A percentile compares a stretch with the other conserved stretches of the same genome.
Evolutionary conservation across 2,113 vertebrate species (phyloP).

Genomic region (Hypanus sabinus): DNA sequence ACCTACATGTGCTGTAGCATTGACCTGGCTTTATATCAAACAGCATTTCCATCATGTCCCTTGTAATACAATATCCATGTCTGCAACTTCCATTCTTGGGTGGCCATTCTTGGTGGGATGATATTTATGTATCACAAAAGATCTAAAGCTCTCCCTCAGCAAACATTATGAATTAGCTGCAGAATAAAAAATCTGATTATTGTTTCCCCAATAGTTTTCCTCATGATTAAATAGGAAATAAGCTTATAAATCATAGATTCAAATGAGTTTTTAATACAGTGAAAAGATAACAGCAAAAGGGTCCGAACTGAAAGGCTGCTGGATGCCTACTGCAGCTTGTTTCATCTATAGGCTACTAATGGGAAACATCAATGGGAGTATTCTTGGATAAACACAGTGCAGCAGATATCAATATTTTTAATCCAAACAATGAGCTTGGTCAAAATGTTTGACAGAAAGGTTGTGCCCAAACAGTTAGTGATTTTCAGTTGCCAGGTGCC

Average conservation of each 20-base stretch:
- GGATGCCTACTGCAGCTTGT: constrained; percentile 18
- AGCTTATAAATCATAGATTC: background rate
- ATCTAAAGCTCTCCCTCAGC: background rate
- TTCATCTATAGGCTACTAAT: constrained; percentile 33
- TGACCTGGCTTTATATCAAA: background rate
- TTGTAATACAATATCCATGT: constrained; percentile 32
- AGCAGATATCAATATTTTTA: constrained; percentile 38
- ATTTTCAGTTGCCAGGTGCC: constrained; percentile 72
- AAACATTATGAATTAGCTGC: background rate
- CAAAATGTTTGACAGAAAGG: constrained; percentile 64
- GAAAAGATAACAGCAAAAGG: constrained; percentile 24
- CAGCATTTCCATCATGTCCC: background rate
- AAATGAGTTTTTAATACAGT: constrained; percentile 36
- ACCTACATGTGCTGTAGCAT: background rate
- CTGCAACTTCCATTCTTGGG: constrained; percentile 27
- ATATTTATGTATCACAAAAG: background rate
- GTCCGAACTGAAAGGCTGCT: constrained; percentile 27
- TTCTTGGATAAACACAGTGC: constrained; percentile 33
- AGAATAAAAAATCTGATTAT: background rate
- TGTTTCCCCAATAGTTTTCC: background rate
- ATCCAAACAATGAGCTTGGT: constrained; percentile 37
- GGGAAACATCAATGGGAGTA: constrained; percentile 36
- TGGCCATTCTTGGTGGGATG: background rate
- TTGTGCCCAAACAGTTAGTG: constrained; percentile 65
- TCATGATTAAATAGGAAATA: constrained; percentile 5